Base-by-base conservation (phyloP, 64 coral and sea anemone genomes). In the Cladopsammia gracilis region DNA sequence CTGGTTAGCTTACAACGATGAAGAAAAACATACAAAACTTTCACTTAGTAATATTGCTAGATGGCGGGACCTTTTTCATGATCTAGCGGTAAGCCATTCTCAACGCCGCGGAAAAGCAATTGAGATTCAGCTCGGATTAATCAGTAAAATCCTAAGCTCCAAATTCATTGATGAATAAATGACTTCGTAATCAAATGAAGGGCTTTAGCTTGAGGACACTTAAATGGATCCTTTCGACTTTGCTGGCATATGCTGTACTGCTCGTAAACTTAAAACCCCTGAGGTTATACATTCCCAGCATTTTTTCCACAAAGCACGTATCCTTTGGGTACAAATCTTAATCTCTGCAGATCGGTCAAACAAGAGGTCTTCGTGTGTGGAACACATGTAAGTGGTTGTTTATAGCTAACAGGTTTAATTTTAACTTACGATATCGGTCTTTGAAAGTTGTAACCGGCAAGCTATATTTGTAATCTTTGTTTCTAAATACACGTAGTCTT, bases 391-490 rank as follows among this genome's bases (percentile, higher is more conserved):
- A 75, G 13, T 46, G 44, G 70, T 50, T 49, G 45, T 75, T 73
- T 75, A 75, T 50, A 75, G 44, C 14, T 50, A 49, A 75, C 72
- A 75, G 72, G 72, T 48, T 75, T 75, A 49, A 75, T n/a, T 75
- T 75, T 75, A 75, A 75, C 46, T 45, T 23, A 45, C 1, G 14
- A 49, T 75, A 75, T 75, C 5, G 44, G 46, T 45, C 72, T 49
- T 25, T 51, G 15, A 13, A 64, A 34, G 34, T 34, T 4, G 14
- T 15, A 20, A 64, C 14, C 61, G 61, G 61, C 61, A 23, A 43
- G 43, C 47, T 48, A 75, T 75, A 75, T 75, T 75, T 75, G 72
- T 50, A 75, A 75, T 48, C 72, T 75, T 75, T 75, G 72, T 75
- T 75, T 75, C 16, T 45, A 75, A 75, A 75, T 45, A 75, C 72